Evolutionary conservation across 2,888 invertebrate genomes (phyloP), one percentile per base, ranked within the genome.

Genomic region (Agriopis aurantiaria): DNA sequence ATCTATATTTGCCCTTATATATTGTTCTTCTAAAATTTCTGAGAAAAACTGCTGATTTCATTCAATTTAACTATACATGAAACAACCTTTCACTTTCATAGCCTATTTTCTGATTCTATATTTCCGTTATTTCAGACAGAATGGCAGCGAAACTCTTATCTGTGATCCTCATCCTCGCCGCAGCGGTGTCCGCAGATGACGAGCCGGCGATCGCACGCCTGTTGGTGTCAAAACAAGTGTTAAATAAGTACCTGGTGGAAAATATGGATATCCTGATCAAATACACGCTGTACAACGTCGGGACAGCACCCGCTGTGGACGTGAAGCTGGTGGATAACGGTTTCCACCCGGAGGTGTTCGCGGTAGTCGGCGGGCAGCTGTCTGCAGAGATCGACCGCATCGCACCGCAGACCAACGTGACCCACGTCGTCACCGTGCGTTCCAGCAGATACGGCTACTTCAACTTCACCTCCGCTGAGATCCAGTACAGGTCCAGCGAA

Each of bases 231-330:
- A 99, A 99, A 93, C 98, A 98, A 92, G 97, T 99, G 82, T 95
- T 99, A 72, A 99, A 99, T 88, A 98, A 98, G 92, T 99, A 98
- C 87, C 95, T 99, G 74, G 99, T 99, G 0, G 99, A 99, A 95
- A 97, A 97, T 85, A 98, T 98, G 96, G 99, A 99, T 89, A 96
- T 99, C 81, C 96, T 99, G 74, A 97, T 99, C 53, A 98, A 99
- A 93, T 99, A 99, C 89, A 98, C 97, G 12, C 95, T 99, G 69
- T 98, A 96, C 94, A 99, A 99, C 89, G 97, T 99, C 72, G 99
- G 99, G 61, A 97, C 96, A 72, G 97, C 97, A 73, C 97, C 99
- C 68, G 99, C 99, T 43, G 96, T 98, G 49, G 96, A 97, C 87
- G 98, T 99, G 3, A 96, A 97, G 82, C 95, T 99, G 56, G 96